Evolutionary conservation across 92 coral and sea anemone genomes (phyloP).

Genomic region (Actinernus sp.): DNA sequence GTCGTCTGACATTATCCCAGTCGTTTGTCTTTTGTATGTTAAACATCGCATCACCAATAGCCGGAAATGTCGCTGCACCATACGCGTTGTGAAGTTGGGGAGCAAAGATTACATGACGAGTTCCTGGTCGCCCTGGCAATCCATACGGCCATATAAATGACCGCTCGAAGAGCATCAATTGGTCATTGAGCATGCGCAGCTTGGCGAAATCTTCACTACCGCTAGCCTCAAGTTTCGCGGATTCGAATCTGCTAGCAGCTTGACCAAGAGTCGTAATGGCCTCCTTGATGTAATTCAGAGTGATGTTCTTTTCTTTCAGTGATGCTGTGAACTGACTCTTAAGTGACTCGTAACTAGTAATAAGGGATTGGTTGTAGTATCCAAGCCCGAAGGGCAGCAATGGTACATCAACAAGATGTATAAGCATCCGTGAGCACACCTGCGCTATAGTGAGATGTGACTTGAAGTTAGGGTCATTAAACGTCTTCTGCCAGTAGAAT

Average conservation of each 20-base stretch:
- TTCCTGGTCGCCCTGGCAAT: constrained; percentile 75
- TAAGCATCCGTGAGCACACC: constrained; percentile 54
- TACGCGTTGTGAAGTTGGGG: constrained; percentile 68
- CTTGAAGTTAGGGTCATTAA: constrained; percentile 78
- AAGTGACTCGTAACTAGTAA: constrained; percentile 16
- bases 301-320: constrained; percentile 47
- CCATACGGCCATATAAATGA: constrained; percentile 80
- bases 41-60: constrained; percentile 74
- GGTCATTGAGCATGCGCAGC: constrained; percentile 84
- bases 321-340: constrained; percentile 15
- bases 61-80: constrained; percentile 74
- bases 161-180: constrained; percentile 77
- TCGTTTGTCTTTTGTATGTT: constrained; percentile 52
- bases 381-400: constrained; percentile 65
- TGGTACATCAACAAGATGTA: constrained; percentile 62
- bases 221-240: constrained; percentile 9
- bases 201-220: constrained; percentile 45
- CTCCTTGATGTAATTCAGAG: constrained; percentile 31
- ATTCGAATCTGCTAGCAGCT: constrained; percentile 44
- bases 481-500: constrained; percentile 79
- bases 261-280: constrained; percentile 40
- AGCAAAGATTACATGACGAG: constrained; percentile 87
- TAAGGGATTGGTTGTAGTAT: constrained; percentile 48
- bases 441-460: constrained; percentile 71
- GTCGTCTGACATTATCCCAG: constrained; percentile 79